Evolutionary conservation across 2,113 vertebrate genomes (phyloP), one percentile per base, ranked within the genome.

Genomic region (Butorides virescens): DNA sequence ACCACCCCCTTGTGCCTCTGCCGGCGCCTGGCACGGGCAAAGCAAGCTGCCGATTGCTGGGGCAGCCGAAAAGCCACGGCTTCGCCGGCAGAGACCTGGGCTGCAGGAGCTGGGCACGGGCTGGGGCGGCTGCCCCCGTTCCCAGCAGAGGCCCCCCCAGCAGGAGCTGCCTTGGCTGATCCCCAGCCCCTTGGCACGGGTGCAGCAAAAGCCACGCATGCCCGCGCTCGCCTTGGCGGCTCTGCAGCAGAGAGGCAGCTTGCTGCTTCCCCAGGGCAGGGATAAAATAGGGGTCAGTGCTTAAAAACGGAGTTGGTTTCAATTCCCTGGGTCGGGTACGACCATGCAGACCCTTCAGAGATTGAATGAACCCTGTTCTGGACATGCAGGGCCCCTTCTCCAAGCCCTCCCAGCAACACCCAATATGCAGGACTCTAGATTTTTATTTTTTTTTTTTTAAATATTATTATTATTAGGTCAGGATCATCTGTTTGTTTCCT

Each of bases 201-300:
- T 23, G 18, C 26, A 59, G 56, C 25, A 47, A 29, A 16, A 20
- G 7, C 26, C 56, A 27, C 49, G 3, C 6, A 0, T 0, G 20
- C 8, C 4, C 13, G 4, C 0, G 0, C 50, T 58, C 37, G 5
- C 63, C 46, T 34, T 5, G 17, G 62, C 49, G 27, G 39, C 52
- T 44, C 59, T 65, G 68, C 74, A 46, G 74, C 55, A 29, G 53
- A 9, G 5, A 12, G 20, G 58, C 39, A 39, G 23, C 25, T 32
- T 25, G 29, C 58, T 59, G 14, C 61, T 44, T n/a, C 56, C 36
- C 26, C 12, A 17, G 49, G 30, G 30, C 1, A 6, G 36, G 37
- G 18, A 11, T 5, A 11, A 63, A 34, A 32, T 3, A 1, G 17
- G 14, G 47, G 6, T 7, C 68, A 25, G 10, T 9, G 59, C 55